Conservation (phyloP, 2,888 invertebrate genomes). For the Branchipolynoe longqiensis region DNA sequence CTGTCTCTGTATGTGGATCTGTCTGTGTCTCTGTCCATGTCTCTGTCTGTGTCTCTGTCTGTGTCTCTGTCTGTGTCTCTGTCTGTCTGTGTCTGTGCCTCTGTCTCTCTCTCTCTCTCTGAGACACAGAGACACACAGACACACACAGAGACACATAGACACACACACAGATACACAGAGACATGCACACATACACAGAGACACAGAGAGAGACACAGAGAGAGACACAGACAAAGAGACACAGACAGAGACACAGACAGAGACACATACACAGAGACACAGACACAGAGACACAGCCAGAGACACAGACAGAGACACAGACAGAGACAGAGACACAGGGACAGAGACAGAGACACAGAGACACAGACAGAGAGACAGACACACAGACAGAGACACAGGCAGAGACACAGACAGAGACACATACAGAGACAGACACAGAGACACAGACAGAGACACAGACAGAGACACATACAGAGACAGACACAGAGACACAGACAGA, state of each 20-base stretch:
- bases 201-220: not conserved
- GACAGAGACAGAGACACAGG: not conserved
- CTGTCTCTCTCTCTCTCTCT: too few relatives aligned
- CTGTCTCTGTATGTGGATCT: too few relatives aligned
- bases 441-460: not conserved
- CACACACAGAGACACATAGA: not conserved
- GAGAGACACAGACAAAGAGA: slow-evolving; percentile 1
- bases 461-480: not conserved
- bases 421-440: not conserved
- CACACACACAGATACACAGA: not conserved
- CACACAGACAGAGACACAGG: not conserved
- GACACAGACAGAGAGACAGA: not conserved
- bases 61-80: too few relatives aligned
- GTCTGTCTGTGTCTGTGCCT: too few relatives aligned
- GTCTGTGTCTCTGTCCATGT: too few relatives aligned
- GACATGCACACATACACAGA: not conserved
- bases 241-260: slow-evolving; percentile 10
- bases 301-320: not conserved
- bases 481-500: not conserved
- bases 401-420: not conserved
- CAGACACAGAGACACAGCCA: not conserved
- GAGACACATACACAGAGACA: not conserved
- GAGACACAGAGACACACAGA: not conserved
- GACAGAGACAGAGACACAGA: not conserved
- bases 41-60: too few relatives aligned